phyloP scores from a whole-genome alignment of 2,888 invertebrate genomes.

The Deilephila elpenor region DNA sequence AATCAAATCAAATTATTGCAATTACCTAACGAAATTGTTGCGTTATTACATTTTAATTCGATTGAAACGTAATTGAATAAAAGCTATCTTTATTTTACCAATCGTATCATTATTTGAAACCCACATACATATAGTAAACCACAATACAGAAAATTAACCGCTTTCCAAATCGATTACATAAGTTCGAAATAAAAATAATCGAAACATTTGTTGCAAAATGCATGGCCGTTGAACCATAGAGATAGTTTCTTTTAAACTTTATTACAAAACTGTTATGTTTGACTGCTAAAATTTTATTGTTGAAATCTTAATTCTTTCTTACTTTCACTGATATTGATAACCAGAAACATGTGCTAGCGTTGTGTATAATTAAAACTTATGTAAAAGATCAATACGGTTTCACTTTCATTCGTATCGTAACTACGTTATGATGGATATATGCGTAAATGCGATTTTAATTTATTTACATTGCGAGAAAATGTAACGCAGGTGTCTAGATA shows the following conservation, averaged over 20 bases:
- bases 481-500: no score
- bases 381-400: neutral
- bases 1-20: no score
- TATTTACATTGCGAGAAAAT: no score
- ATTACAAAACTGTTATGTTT: conserved; percentile 39
- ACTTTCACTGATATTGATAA: conserved; percentile 6
- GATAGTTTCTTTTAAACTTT: conserved; percentile 46
- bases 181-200: conserved; percentile 48
- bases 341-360: neutral
- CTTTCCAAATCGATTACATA: conserved; percentile 42
- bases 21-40: no score
- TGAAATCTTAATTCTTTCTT: neutral
- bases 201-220: conserved; percentile 53
- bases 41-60: no score
- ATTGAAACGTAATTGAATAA: no score
- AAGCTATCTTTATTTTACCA: no score
- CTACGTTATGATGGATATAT: neutral
- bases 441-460: no score
- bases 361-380: neutral
- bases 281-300: conserved; percentile 23
- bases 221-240: conserved; percentile 53
- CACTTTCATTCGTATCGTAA: neutral
- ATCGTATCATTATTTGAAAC: neutral
- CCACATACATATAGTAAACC: neutral
- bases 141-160: conserved; percentile 3